phyloP scores from a whole-genome alignment of 2,888 invertebrate genomes.

The Nephrotoma guestfalica region DNA sequence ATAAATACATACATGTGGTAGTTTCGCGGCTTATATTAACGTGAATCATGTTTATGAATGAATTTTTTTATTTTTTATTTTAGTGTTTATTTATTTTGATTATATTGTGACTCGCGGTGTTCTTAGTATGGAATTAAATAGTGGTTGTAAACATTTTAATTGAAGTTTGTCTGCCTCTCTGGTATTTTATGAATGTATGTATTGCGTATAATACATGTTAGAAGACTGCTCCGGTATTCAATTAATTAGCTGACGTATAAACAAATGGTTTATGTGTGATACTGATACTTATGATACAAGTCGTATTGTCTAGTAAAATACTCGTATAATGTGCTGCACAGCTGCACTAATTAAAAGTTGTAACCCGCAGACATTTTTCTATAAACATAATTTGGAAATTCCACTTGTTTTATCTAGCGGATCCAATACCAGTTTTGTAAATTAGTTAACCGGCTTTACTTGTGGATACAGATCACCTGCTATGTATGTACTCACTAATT shows the following conservation, averaged over 20 bases:
- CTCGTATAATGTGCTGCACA: too few species aligned
- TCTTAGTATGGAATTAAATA: background rate
- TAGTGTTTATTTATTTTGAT: background rate
- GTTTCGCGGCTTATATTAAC: background rate
- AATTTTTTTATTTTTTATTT: background rate
- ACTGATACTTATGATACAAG: background rate
- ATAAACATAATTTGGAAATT: too few species aligned
- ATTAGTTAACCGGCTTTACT: too few species aligned
- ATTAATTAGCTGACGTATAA: background rate
- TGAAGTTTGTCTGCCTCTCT: background rate
- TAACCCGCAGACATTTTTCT: too few species aligned
- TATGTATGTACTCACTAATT: too few species aligned
- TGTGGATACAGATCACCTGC: too few species aligned
- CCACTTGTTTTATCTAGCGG: too few species aligned
- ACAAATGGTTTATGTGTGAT: background rate
- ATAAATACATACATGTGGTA: background rate
- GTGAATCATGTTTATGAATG: background rate
- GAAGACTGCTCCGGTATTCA: background rate
- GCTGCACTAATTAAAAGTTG: too few species aligned
- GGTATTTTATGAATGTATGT: background rate
- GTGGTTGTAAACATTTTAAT: background rate
- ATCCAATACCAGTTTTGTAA: too few species aligned
- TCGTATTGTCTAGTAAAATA: background rate
- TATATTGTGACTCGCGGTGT: background rate
- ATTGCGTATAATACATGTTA: background rate